Conservation (phyloP, 2,797 vertebrate genomes). For the Clarias fuscus region DNA sequence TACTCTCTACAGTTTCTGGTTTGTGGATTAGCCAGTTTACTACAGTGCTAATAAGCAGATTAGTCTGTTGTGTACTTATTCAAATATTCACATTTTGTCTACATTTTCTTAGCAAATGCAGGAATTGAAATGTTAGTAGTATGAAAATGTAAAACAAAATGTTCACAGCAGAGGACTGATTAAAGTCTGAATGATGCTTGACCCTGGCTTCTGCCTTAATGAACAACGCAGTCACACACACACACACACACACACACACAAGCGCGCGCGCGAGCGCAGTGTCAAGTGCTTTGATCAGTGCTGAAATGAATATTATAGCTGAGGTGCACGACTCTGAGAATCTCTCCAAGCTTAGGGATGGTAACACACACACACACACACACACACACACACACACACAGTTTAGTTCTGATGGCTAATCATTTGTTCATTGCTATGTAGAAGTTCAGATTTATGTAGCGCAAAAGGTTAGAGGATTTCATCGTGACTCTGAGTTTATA, state of each 20-base stretch:
- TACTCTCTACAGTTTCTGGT: not conserved
- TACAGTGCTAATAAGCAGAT: not conserved
- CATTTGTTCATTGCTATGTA: constrained; percentile 7
- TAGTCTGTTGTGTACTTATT: not conserved
- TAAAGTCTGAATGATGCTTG: constrained; percentile 58
- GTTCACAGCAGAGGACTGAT: constrained; percentile 47
- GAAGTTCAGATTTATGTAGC: not conserved
- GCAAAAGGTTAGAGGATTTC: not conserved
- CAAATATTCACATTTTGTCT: too few species aligned
- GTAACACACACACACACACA: constrained; percentile 26
- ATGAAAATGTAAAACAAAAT: constrained; percentile 33
- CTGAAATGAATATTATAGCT: constrained; percentile 46
- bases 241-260: not conserved
- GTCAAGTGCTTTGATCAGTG: constrained; percentile 49
- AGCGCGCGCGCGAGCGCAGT: constrained; percentile 18
- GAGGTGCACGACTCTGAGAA: constrained; percentile 39
- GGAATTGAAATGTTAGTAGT: not conserved
- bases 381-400: not conserved
- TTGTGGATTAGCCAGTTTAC: not conserved
- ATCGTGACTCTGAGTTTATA: constrained; percentile 7
- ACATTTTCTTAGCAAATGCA: too few species aligned
- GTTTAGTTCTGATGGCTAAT: not conserved
- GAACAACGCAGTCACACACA: constrained; percentile 38
- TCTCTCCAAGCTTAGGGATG: constrained; percentile 43
- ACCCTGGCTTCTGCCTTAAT: constrained; percentile 54